Percentiles rank a stretch among this genome's conserved stretches.
phyloP scores from a whole-genome alignment of 2,113 vertebrate species.

The Phylloscopus trochilus region DNA sequence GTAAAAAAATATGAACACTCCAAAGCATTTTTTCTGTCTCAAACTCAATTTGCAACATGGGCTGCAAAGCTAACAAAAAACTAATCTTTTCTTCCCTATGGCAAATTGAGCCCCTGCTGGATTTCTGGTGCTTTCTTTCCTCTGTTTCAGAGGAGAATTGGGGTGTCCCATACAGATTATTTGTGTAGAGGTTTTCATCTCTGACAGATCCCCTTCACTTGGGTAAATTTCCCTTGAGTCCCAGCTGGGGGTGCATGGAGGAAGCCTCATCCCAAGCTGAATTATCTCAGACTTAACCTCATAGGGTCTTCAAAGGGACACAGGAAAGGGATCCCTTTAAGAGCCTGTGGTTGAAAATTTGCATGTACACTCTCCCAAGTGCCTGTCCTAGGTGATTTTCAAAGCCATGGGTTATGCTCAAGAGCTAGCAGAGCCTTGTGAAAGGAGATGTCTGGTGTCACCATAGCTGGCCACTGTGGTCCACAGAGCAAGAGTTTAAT shows the following conservation, averaged over 20 bases:
- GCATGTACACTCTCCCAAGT: fast-evolving
- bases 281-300: neutral
- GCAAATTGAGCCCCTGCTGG: neutral
- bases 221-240: neutral
- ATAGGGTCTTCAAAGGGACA: neutral
- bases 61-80: neutral
- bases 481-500: neutral
- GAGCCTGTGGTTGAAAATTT: neutral
- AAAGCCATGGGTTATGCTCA: neutral
- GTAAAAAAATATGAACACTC: neutral
- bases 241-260: neutral
- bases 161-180: neutral
- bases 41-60: neutral
- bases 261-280: neutral
- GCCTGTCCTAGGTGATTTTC: neutral
- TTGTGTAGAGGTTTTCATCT: neutral
- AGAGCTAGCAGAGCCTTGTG: neutral
- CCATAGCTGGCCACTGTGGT: neutral
- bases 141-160: neutral
- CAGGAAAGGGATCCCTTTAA: neutral
- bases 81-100: neutral
- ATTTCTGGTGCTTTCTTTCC: neutral
- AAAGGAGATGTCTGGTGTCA: neutral
- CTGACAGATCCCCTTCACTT: neutral
- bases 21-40: neutral